Conservation (phyloP, 2,797 vertebrate species). For the Aldrovandia affinis region DNA sequence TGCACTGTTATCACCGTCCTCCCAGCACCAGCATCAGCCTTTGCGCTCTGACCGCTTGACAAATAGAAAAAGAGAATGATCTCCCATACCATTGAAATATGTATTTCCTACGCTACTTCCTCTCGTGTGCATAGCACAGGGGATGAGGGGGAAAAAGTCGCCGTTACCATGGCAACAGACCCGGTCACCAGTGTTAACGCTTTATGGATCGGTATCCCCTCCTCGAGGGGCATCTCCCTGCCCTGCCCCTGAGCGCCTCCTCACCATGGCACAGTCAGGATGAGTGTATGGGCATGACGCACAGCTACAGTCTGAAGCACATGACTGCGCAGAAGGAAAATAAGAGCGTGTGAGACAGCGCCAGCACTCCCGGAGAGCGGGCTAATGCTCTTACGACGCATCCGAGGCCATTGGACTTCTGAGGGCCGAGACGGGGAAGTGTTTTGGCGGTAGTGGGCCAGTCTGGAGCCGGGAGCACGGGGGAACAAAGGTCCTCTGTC, state of each 20-base stretch:
- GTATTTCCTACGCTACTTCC: neutral
- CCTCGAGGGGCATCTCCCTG: neutral
- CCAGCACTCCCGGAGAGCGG: neutral
- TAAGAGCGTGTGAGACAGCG: neutral
- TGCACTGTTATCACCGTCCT: neutral
- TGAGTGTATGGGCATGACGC: neutral
- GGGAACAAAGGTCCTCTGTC: slow-evolving; percentile 1
- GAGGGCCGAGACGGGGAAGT: neutral
- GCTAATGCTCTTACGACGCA: neutral
- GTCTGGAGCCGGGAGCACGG: neutral
- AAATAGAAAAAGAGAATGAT: neutral
- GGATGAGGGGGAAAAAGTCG: neutral
- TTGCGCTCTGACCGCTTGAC: neutral
- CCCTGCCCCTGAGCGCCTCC: neutral
- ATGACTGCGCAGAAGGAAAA: neutral
- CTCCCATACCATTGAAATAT: neutral
- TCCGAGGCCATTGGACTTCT: neutral
- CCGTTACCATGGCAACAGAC: slow-evolving; percentile 25
- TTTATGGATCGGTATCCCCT: neutral
- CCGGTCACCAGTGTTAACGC: neutral
- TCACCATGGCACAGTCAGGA: neutral
- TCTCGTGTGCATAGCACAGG: neutral
- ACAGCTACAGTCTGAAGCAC: neutral
- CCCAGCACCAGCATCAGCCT: neutral
- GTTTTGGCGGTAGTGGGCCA: neutral